Evolutionary conservation across 2,113 vertebrate species (phyloP).

Genomic region (Cynoglossus semilaevis): DNA sequence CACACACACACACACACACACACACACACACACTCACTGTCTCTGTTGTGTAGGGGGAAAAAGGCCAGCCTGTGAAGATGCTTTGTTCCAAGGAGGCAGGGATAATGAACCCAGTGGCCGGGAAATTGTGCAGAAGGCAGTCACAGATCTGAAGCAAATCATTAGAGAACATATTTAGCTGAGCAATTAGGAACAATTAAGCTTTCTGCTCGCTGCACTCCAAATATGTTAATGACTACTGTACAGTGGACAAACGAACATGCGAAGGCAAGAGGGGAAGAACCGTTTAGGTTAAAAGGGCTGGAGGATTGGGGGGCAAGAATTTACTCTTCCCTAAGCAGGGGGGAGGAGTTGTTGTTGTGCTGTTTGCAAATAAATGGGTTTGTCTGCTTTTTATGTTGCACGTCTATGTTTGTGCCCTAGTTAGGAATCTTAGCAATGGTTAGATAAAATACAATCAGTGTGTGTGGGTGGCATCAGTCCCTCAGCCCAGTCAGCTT

Average conservation of each 20-base stretch:
- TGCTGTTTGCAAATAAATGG: slow-evolving; percentile 61
- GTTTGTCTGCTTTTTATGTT: slow-evolving; percentile 53
- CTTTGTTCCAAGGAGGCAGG: slow-evolving; percentile 83
- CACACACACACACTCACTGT: slow-evolving; percentile 47
- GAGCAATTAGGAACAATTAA: slow-evolving; percentile 92
- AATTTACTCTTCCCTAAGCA: slow-evolving; percentile 42
- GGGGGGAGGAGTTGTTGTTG: slow-evolving; percentile 41
- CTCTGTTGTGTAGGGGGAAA: slow-evolving; percentile 67
- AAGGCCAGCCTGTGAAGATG: slow-evolving; percentile 76
- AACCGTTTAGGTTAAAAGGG: slow-evolving; percentile 77
- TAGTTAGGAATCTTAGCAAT: slow-evolving; percentile 34
- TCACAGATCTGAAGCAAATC: slow-evolving; percentile 84
- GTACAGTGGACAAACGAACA: slow-evolving; percentile 77
- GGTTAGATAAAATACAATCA: slow-evolving; percentile 60
- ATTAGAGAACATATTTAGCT: slow-evolving; percentile 86
- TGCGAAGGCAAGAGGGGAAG: slow-evolving; percentile 75
- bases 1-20: slow-evolving; percentile 50
- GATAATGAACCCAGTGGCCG: slow-evolving; percentile 82
- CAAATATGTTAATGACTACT: slow-evolving; percentile 86
- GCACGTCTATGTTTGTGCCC: slow-evolving; percentile 55
- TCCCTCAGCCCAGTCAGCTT: not conserved
- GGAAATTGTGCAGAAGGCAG: slow-evolving; percentile 83
- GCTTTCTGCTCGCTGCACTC: slow-evolving; percentile 87
- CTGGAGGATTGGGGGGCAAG: slow-evolving; percentile 51
- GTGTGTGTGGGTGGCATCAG: slow-evolving; percentile 50